Percentiles rank a stretch among this genome's conserved stretches.
Evolutionary conservation across 1,140 invertebrate species (phyloP).

Genomic region (Metopolophium dirhodum): DNA sequence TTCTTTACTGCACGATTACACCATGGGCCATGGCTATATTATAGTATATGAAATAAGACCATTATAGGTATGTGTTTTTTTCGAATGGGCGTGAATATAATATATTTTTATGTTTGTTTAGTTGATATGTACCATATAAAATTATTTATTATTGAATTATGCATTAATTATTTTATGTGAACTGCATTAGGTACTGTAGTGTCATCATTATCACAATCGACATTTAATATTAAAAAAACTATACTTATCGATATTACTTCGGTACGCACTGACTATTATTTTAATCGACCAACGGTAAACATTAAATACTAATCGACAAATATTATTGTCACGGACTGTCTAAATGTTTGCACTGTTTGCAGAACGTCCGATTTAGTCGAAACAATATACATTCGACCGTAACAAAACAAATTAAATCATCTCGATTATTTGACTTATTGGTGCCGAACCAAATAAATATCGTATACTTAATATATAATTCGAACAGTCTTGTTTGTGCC

Average conservation of each 20-base stretch:
- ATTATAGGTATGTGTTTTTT: background rate
- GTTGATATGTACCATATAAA: background rate
- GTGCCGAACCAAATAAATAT: conserved; percentile 7
- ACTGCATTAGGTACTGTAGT: background rate
- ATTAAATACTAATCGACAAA: background rate
- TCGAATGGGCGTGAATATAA: background rate
- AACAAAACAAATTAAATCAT: background rate
- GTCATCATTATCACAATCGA: background rate
- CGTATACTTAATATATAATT: background rate
- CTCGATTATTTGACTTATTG: background rate
- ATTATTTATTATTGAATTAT: background rate
- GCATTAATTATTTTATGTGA: background rate
- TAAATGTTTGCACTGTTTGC: background rate
- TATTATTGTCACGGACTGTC: background rate
- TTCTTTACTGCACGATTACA: too few relatives aligned
- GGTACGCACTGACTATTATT: background rate
- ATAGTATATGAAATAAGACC: background rate
- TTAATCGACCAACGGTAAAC: background rate
- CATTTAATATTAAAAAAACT: background rate
- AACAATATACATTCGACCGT: background rate
- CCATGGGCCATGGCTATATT: too few relatives aligned
- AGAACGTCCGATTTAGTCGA: background rate
- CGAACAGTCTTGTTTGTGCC: background rate
- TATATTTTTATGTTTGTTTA: background rate
- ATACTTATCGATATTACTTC: background rate